These are phyloP conservation scores for Asobara japonica DNA, from an alignment of 1,140 invertebrate genomes.

Conservation along the genomic window DNA sequence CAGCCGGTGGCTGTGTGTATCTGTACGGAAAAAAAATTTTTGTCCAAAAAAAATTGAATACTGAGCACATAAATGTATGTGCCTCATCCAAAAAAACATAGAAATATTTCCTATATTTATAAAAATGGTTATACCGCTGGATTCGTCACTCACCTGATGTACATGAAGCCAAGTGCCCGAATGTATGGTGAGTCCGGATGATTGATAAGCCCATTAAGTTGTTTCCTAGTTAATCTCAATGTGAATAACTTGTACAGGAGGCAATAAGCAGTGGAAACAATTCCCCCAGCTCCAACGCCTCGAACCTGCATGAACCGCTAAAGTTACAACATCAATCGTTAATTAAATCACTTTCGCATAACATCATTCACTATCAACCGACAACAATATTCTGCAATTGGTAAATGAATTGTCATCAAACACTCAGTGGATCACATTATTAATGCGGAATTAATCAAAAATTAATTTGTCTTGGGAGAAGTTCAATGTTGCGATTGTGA, in stretches of 20 bases:
- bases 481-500: slow-evolving; percentile 18
- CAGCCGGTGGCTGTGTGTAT: slow-evolving; percentile 95
- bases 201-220: slow-evolving; percentile 94
- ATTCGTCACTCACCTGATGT: slow-evolving; percentile 77
- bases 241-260: slow-evolving; percentile 99
- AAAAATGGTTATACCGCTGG: background rate
- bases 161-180: slow-evolving; percentile 96
- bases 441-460: too few species aligned
- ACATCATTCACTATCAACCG: slow-evolving; percentile 44
- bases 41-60: background rate
- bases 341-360: slow-evolving; percentile 49
- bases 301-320: slow-evolving; percentile 78
- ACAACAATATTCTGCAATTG: slow-evolving; percentile 51
- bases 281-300: slow-evolving; percentile 98
- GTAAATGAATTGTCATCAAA: slow-evolving; percentile 38
- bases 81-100: too few species aligned
- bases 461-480: slow-evolving; percentile 4
- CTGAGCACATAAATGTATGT: too few species aligned
- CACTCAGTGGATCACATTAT: too few species aligned
- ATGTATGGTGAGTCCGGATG: slow-evolving; percentile 98
- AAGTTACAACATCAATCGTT: slow-evolving; percentile 54
- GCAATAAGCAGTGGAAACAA: slow-evolving; percentile 98
- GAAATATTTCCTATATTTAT: slow-evolving; percentile 27
- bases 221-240: slow-evolving; percentile 94
- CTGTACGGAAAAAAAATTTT: slow-evolving; percentile 62